Percentiles rank a stretch among this genome's conserved stretches.
Evolutionary conservation across 1,140 invertebrate species (phyloP).

Genomic region (Drosophila funebris): DNA sequence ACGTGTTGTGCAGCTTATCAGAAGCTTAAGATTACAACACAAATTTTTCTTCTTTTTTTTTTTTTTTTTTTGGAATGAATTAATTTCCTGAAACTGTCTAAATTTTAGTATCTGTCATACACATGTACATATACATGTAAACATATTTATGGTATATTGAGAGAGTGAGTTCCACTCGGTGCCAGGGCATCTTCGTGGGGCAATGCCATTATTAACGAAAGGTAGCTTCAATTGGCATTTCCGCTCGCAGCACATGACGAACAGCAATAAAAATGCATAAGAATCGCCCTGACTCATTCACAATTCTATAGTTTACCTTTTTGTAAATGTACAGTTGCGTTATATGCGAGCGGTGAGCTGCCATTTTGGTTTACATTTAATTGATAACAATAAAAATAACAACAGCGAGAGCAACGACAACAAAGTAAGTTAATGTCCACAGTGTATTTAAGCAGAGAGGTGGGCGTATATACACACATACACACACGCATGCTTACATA

Average conservation of each 20-base stretch:
- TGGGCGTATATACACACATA: slow-evolving; percentile 54
- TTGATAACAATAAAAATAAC: slow-evolving; percentile 68
- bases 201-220: slow-evolving; percentile 64
- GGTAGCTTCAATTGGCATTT: slow-evolving; percentile 79
- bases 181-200: slow-evolving; percentile 57
- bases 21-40: not conserved
- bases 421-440: slow-evolving; percentile 64
- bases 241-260: slow-evolving; percentile 53
- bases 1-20: slow-evolving; percentile 27
- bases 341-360: slow-evolving; percentile 46
- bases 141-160: slow-evolving; percentile 48
- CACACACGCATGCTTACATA: not conserved
- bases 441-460: slow-evolving; percentile 59
- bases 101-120: not conserved
- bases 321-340: slow-evolving; percentile 54
- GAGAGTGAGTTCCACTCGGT: slow-evolving; percentile 29
- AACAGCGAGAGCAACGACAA: slow-evolving; percentile 43
- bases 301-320: slow-evolving; percentile 58
- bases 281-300: slow-evolving; percentile 63
- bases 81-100: slow-evolving; percentile 33
- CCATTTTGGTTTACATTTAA: slow-evolving; percentile 77
- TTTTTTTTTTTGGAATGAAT: slow-evolving; percentile 1
- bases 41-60: not conserved
- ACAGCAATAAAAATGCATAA: slow-evolving; percentile 57
- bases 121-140: not conserved